Conservation (phyloP, 2,797 vertebrate species). For the Anolis apletophallus region DNA sequence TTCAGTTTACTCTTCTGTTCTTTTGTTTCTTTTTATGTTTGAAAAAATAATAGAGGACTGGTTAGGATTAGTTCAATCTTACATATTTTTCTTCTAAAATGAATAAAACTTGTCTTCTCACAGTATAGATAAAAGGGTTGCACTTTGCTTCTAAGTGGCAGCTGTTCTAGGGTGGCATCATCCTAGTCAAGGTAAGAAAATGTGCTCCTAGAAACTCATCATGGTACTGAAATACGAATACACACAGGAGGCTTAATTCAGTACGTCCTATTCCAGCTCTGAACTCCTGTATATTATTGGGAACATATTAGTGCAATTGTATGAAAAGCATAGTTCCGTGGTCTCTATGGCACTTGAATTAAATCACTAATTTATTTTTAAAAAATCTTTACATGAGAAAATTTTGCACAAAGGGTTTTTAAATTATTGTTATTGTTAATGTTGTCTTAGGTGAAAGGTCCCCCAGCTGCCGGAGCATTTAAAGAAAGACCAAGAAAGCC, state of each 20-base stretch:
- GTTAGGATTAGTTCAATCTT: not conserved
- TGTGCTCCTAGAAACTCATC: not conserved
- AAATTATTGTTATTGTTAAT: not conserved
- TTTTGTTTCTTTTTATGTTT: too few species aligned
- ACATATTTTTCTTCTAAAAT: too few species aligned
- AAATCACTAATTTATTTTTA: not conserved
- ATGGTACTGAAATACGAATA: not conserved
- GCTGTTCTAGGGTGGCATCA: not conserved
- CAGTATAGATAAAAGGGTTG: too few species aligned
- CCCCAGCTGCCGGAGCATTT: constrained; percentile 88
- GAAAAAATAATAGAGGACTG: not conserved
- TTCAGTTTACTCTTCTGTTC: too few species aligned
- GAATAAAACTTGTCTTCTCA: not conserved
- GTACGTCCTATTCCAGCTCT: not conserved
- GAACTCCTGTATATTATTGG: not conserved
- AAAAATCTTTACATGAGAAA: constrained; percentile 37
- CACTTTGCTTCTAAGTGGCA: not conserved
- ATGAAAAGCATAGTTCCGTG: not conserved
- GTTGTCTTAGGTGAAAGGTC: constrained; percentile 85
- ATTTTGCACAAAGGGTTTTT: not conserved
- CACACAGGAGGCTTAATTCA: not conserved
- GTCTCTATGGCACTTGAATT: constrained; percentile 26
- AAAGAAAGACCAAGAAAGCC: constrained; percentile 87
- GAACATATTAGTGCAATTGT: constrained; percentile 10
- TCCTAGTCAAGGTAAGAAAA: not conserved